Conservation (phyloP, 2,888 invertebrate genomes). For the Macroteleia sp. region DNA sequence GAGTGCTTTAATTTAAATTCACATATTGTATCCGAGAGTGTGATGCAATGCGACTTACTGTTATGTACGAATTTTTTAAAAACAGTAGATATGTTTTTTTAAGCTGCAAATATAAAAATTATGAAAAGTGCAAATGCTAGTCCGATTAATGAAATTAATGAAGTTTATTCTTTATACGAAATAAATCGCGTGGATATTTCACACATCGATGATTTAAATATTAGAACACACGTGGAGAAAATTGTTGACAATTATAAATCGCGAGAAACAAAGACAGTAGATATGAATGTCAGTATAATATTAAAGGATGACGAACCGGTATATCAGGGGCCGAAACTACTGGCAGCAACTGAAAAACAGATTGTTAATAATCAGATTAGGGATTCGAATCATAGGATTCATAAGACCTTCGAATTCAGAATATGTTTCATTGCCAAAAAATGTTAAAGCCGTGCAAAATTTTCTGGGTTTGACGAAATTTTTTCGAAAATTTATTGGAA, state of each 20-base stretch:
- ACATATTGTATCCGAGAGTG: conserved; percentile 45
- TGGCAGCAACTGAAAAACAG: conserved; percentile 43
- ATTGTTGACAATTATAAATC: conserved; percentile 14
- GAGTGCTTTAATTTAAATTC: conserved; percentile 36
- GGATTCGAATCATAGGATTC: conserved; percentile 70
- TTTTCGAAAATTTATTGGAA: too few relatives aligned
- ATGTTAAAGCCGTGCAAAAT: too few relatives aligned
- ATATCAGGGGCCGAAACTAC: conserved; percentile 22
- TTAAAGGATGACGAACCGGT: conserved; percentile 70
- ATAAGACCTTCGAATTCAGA: conserved; percentile 70
- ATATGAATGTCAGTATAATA: conserved; percentile 37
- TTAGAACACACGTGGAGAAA: background rate
- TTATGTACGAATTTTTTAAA: conserved; percentile 57
- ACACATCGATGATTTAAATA: background rate
- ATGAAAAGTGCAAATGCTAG: background rate
- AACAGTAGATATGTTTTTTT: background rate
- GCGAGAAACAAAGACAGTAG: conserved; percentile 43
- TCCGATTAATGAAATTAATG: background rate
- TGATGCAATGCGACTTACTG: conserved; percentile 30
- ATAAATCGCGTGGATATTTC: conserved; percentile 1
- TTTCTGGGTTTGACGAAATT: background rate
- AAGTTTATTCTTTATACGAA: background rate
- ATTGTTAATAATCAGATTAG: conserved; percentile 66
- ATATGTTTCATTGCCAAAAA: conserved; percentile 58
- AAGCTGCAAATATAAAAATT: background rate